Conservation (phyloP, 2,113 vertebrate genomes). For the Potamarius usumacintae region DNA sequence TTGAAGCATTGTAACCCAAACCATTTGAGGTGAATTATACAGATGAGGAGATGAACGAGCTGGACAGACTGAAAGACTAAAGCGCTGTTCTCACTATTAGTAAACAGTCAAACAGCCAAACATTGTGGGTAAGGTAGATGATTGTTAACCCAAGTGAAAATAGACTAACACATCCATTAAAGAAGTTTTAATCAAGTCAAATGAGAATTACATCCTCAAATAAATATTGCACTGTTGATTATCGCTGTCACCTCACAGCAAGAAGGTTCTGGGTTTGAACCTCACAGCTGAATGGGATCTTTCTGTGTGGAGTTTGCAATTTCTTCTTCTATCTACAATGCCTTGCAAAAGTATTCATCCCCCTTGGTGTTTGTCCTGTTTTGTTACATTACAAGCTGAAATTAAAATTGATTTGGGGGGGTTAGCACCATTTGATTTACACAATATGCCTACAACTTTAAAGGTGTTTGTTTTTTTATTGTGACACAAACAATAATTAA, state of each 20-base stretch:
- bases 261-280: background rate
- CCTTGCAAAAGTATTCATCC: too few species aligned
- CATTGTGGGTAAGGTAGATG: background rate
- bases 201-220: background rate
- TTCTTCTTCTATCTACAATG: too few species aligned
- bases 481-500: too few species aligned
- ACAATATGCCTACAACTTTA: too few species aligned
- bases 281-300: too few species aligned
- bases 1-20: background rate
- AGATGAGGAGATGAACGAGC: background rate
- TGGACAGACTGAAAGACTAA: background rate
- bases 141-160: background rate
- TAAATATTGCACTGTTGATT: background rate
- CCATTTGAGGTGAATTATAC: background rate
- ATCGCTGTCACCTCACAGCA: too few species aligned
- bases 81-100: background rate
- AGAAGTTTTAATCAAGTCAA: background rate
- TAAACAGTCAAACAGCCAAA: background rate
- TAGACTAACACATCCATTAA: background rate
- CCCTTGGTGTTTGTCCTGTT: too few species aligned
- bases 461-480: too few species aligned
- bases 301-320: too few species aligned
- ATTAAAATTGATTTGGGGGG: too few species aligned
- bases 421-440: too few species aligned
- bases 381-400: too few species aligned